Conservation (phyloP, 2,797 vertebrate genomes). For the Onychomys leucogaster region DNA sequence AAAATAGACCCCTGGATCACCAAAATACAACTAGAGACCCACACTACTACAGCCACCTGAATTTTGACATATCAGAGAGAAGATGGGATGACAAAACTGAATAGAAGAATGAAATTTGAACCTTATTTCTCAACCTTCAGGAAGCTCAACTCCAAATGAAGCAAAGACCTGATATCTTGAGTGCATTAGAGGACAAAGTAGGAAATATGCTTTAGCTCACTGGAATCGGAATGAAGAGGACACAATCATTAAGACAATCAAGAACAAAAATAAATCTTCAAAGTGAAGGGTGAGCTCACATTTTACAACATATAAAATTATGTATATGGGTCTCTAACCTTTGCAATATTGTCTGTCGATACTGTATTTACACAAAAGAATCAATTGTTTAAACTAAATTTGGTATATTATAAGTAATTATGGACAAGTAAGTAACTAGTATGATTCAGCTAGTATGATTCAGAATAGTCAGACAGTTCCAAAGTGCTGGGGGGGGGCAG, state of each 20-base stretch:
- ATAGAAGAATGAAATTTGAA: neutral
- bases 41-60: neutral
- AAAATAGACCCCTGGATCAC: neutral
- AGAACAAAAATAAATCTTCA: neutral
- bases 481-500: neutral
- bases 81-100: neutral
- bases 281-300: neutral
- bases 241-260: neutral
- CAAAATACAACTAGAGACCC: neutral
- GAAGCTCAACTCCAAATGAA: too few relatives aligned
- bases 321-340: neutral
- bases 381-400: neutral
- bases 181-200: neutral
- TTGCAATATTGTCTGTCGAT: neutral
- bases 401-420: neutral
- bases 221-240: neutral
- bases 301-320: neutral
- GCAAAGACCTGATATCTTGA: neutral
- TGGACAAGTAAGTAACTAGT: neutral
- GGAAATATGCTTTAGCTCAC: neutral
- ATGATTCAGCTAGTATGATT: neutral
- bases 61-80: neutral
- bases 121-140: neutral
- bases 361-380: neutral
- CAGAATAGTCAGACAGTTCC: neutral